Percentiles rank a stretch among this genome's conserved stretches.
Evolutionary conservation across 2,888 invertebrate species (phyloP).

Genomic region (Xestia rhomboidea): DNA sequence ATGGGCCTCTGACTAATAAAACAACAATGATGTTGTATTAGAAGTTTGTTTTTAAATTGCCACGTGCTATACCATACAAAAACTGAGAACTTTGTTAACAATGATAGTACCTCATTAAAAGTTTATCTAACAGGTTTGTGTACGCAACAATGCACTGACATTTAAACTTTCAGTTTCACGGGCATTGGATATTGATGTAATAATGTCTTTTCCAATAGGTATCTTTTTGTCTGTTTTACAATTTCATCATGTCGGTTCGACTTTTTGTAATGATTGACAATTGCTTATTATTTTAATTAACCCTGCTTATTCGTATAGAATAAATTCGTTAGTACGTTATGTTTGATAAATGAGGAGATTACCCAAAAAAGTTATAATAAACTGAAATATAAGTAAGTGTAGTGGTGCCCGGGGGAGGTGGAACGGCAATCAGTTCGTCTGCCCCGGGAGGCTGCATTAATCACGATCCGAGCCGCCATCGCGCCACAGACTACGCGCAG

Average conservation of each 20-base stretch:
- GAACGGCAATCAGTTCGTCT: constrained; percentile 80
- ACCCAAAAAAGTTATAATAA: constrained; percentile 58
- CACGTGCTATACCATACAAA: constrained; percentile 65
- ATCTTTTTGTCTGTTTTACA: not conserved
- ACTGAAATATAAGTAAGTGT: constrained; percentile 62
- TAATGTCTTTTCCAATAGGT: constrained; percentile 22
- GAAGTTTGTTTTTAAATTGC: constrained; percentile 63
- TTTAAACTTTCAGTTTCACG: constrained; percentile 53
- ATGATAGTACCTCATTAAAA: constrained; percentile 61
- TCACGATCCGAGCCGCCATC: constrained; percentile 73
- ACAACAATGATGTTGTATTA: constrained; percentile 16
- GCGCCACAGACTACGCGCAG: constrained; percentile 54
- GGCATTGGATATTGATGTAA: not conserved
- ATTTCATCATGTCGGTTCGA: not conserved
- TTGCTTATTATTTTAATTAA: not conserved
- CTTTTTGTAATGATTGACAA: not conserved
- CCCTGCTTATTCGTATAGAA: not conserved
- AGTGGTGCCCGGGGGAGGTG: constrained; percentile 71
- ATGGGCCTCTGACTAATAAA: not conserved
- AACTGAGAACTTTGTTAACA: constrained; percentile 53
- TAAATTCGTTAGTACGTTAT: not conserved
- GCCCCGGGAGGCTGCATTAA: constrained; percentile 82
- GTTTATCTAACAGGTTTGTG: constrained; percentile 62
- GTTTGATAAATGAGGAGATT: constrained; percentile 45
- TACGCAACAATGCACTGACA: constrained; percentile 42